Conservation (phyloP, 1,140 invertebrate genomes). For the Saxidomus purpurata region DNA sequence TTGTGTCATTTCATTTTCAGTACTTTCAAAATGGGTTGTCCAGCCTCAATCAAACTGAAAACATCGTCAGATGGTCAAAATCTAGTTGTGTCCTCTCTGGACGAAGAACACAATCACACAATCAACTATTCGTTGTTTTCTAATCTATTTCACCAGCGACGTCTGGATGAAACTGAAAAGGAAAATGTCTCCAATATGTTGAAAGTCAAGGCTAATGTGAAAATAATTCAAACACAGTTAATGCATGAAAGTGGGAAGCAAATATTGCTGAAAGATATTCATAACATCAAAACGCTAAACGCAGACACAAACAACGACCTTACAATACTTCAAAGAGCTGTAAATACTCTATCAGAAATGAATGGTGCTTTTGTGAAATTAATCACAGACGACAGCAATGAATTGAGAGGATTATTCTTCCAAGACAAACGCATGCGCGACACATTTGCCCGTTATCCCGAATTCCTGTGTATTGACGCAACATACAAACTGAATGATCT, state of each 20-base stretch:
- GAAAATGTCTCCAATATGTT: not conserved
- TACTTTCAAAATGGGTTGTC: not conserved
- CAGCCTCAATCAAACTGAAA: not conserved
- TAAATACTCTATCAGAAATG: too few relatives aligned
- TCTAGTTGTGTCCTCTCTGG: not conserved
- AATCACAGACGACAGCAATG: not conserved
- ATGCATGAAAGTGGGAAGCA: not conserved
- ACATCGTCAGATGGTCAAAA: not conserved
- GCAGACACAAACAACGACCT: not conserved
- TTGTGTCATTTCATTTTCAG: not conserved
- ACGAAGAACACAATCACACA: not conserved
- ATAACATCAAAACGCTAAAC: not conserved
- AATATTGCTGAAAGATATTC: not conserved
- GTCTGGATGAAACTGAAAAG: not conserved
- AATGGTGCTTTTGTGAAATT: not conserved
- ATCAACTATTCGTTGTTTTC: not conserved
- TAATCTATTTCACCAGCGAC: not conserved
- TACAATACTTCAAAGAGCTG: not conserved
- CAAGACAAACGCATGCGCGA: not conserved
- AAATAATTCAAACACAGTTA: not conserved
- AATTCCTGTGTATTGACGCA: not conserved
- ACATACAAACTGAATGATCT: conserved; percentile 13
- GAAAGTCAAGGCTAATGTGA: not conserved
- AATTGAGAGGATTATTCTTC: not conserved
- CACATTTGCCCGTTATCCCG: not conserved